Conservation (phyloP, 2,888 invertebrate genomes). For the Galerucella calmariensis region DNA sequence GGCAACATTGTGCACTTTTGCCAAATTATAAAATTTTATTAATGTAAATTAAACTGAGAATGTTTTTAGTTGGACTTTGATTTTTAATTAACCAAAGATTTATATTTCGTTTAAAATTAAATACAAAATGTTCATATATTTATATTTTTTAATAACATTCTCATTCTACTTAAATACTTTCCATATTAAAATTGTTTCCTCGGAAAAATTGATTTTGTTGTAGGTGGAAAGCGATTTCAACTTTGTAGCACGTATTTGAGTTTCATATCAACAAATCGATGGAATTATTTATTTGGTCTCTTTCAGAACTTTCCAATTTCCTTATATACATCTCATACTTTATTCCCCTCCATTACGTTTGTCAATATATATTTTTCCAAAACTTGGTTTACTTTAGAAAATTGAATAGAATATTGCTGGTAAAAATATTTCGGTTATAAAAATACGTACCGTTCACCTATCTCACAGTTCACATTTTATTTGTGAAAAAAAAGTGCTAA, state of each 20-base stretch:
- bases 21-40: no score
- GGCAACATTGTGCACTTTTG: no score
- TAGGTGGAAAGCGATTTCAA: neutral
- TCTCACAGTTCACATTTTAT: constrained; percentile 34
- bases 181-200: neutral
- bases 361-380: constrained; percentile 34
- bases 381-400: constrained; percentile 54
- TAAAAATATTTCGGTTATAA: constrained; percentile 40
- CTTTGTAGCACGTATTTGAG: neutral
- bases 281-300: constrained; percentile 30
- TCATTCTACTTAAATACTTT: neutral
- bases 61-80: no score
- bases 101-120: no score
- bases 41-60: no score
- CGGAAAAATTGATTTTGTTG: neutral
- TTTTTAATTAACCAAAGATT: no score
- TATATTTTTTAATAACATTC: no score
- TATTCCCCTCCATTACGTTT: constrained; percentile 35
- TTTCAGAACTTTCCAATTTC: constrained; percentile 25
- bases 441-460: constrained; percentile 26
- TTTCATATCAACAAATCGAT: constrained; percentile 6
- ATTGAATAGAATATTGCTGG: constrained; percentile 48
- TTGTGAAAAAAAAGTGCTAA: constrained; percentile 31
- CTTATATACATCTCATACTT: constrained; percentile 25
- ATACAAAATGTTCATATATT: no score